These are phyloP conservation scores for Corynorhinus townsendii DNA, from an alignment of 2,113 vertebrate species.

Conservation along the genomic window DNA sequence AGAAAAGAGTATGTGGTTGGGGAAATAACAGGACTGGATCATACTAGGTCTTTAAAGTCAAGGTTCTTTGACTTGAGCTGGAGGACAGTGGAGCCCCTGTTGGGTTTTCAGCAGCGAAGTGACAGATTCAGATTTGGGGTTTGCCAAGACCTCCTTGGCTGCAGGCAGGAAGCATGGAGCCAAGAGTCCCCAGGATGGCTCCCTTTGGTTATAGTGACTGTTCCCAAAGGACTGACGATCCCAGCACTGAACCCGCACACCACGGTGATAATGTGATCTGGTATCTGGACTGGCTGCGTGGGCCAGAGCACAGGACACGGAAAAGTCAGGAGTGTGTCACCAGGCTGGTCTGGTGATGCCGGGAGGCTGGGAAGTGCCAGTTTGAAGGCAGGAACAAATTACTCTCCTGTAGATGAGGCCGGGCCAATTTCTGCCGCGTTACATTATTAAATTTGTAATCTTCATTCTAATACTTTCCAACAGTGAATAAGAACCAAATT, in stretches of 20 bases:
- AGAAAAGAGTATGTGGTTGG: background rate
- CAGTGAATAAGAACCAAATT: constrained; percentile 78
- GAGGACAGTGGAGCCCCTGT: background rate
- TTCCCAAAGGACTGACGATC: background rate
- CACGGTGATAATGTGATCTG: background rate
- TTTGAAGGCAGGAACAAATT: constrained; percentile 77
- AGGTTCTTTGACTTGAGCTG: background rate
- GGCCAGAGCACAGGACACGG: background rate
- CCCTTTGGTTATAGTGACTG: background rate
- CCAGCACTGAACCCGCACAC: background rate
- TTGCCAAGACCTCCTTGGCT: background rate
- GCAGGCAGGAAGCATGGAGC: background rate
- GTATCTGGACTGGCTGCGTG: background rate
- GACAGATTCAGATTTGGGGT: background rate
- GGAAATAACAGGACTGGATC: background rate
- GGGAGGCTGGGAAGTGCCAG: constrained; percentile 52
- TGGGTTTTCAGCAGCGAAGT: background rate
- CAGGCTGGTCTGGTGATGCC: constrained; percentile 32
- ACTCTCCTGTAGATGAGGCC: constrained; percentile 70
- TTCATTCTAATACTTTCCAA: constrained; percentile 80
- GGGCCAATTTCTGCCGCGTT: constrained; percentile 72
- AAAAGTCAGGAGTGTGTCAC: constrained; percentile 47
- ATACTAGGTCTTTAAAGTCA: background rate
- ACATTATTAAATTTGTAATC: constrained; percentile 84
- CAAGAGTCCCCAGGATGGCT: background rate